These are phyloP conservation scores for Allobates femoralis DNA, from an alignment of 2,797 vertebrate genomes.

Conservation along the genomic window DNA sequence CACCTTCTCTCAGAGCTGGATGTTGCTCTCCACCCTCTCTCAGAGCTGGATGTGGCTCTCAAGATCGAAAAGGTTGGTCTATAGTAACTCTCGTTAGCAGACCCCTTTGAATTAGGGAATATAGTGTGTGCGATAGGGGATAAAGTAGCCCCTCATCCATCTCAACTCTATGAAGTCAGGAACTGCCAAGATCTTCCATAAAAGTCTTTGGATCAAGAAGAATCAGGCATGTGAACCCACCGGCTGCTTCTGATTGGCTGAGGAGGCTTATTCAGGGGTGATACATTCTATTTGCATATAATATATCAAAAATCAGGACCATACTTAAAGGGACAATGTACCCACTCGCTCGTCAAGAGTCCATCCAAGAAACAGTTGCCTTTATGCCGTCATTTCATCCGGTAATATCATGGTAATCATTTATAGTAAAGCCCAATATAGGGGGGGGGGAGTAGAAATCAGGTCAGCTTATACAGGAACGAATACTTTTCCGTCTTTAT, in stretches of 20 bases:
- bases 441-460: neutral
- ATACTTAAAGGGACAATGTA: neutral
- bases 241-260: neutral
- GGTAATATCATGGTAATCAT: neutral
- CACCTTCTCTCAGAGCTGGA: too few relatives aligned
- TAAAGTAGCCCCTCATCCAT: neutral
- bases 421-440: neutral
- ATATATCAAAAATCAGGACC: neutral
- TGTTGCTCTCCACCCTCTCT: too few relatives aligned
- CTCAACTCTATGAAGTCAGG: neutral
- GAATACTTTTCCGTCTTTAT: constrained; percentile 1
- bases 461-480: neutral
- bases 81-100: neutral
- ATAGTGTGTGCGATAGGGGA: neutral
- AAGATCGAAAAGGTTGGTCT: too few relatives aligned
- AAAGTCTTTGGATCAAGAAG: neutral
- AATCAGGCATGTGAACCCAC: neutral
- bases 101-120: neutral
- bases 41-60: too few relatives aligned
- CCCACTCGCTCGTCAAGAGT: neutral
- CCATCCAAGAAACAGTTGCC: neutral
- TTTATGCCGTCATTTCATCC: neutral
- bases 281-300: neutral
- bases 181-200: neutral
- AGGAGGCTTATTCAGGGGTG: neutral